phyloP scores from a whole-genome alignment of 92 coral and sea anemone genomes.

The Phenganax marumi region DNA sequence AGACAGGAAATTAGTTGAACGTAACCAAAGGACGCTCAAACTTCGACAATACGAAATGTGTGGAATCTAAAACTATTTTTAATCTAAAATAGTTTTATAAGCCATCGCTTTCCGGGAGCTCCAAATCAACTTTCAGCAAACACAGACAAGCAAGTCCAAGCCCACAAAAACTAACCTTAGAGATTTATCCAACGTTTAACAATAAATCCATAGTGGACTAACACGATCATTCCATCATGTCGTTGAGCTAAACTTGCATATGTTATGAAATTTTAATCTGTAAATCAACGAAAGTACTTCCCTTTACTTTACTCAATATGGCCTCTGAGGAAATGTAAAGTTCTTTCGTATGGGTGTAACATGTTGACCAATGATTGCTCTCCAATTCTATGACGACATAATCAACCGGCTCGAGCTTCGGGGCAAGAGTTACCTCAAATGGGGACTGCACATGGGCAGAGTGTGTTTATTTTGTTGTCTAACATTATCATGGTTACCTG shows the following conservation, averaged over 20 bases:
- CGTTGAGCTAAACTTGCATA: conserved; percentile 19
- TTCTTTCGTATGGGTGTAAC: conserved; percentile 36
- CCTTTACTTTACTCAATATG: conserved; percentile 33
- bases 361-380: conserved; percentile 39
- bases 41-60: neutral
- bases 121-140: conserved; percentile 5
- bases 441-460: neutral
- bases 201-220: conserved; percentile 29
- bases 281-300: conserved; percentile 39
- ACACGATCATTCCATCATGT: conserved; percentile 43
- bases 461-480: neutral
- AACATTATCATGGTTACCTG: too few species aligned
- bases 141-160: neutral
- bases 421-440: too few species aligned
- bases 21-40: neutral
- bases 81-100: too few species aligned
- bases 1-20: neutral
- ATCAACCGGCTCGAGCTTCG: neutral
- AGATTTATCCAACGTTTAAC: conserved; percentile 30
- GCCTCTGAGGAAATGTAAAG: conserved; percentile 39
- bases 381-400: conserved; percentile 28
- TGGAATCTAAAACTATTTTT: neutral
- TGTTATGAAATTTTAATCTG: conserved; percentile 27
- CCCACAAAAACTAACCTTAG: conserved; percentile 17
- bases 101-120: conserved; percentile 12